Conservation (phyloP, 2,888 invertebrate genomes). For the Coelinius sp. region DNA sequence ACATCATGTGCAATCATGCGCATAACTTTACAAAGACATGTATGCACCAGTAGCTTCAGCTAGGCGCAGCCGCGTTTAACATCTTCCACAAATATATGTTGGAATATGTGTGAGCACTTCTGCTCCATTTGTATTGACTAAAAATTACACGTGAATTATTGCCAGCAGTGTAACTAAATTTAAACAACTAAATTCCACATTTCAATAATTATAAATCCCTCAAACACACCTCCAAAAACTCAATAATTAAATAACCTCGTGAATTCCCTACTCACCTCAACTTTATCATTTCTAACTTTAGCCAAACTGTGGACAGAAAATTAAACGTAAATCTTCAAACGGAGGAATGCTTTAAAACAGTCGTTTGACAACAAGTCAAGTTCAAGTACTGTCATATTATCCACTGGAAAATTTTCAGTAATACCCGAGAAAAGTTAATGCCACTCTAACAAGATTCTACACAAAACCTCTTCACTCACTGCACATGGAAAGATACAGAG, state of each 20-base stretch:
- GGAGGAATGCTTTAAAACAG: background rate
- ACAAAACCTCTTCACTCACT: constrained; percentile 34
- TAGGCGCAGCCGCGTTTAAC: constrained; percentile 16
- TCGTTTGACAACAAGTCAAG: constrained; percentile 18
- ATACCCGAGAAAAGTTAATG: constrained; percentile 44
- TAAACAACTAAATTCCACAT: background rate
- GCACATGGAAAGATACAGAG: constrained; percentile 14
- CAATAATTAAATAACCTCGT: background rate
- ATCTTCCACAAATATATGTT: constrained; percentile 1
- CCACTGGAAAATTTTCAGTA: constrained; percentile 12
- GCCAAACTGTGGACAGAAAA: background rate
- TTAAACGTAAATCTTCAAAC: background rate
- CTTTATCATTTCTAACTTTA: constrained; percentile 23
- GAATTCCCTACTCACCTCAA: background rate
- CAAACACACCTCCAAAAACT: background rate
- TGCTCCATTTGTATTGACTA: background rate
- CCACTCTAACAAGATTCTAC: constrained; percentile 47
- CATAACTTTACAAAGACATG: constrained; percentile 59
- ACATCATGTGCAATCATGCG: constrained; percentile 58
- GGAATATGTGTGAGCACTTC: background rate
- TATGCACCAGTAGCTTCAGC: constrained; percentile 15
- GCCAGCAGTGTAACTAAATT: background rate
- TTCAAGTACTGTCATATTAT: constrained; percentile 21
- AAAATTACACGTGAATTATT: background rate
- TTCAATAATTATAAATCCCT: constrained; percentile 31